Conservation (phyloP, 2,888 invertebrate species). For the Philereme transversata region DNA sequence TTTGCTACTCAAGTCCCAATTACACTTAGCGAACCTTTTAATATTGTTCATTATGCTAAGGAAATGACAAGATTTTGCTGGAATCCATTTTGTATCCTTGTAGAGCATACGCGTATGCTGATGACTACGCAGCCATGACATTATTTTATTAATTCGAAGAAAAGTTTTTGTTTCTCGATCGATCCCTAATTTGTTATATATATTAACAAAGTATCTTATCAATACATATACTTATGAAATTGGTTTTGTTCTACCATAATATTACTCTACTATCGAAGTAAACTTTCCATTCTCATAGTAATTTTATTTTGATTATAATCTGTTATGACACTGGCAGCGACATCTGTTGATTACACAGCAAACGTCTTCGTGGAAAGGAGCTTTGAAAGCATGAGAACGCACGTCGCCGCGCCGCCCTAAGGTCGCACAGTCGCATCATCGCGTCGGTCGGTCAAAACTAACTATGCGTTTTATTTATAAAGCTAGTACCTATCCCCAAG, state of each 20-base stretch:
- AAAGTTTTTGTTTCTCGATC: no score
- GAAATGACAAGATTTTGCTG: constrained; percentile 75
- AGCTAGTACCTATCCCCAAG: no score
- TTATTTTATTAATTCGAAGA: no score
- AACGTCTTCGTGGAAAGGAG: constrained; percentile 28
- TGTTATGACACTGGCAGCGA: constrained; percentile 32
- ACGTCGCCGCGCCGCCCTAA: neutral
- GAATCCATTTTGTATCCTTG: constrained; percentile 64
- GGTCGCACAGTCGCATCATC: neutral
- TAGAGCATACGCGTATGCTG: constrained; percentile 42
- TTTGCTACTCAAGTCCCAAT: constrained; percentile 73
- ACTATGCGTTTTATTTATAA: no score
- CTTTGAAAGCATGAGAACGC: constrained; percentile 1
- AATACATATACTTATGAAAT: no score
- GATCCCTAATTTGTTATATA: no score
- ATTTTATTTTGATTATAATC: no score
- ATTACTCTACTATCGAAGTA: no score
- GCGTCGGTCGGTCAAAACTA: neutral
- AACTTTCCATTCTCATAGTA: no score
- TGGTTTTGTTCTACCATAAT: no score
- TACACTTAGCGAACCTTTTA: constrained; percentile 74
- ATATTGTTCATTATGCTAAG: constrained; percentile 79
- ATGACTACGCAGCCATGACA: constrained; percentile 21
- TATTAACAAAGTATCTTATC: no score
- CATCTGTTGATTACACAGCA: constrained; percentile 36